Base-by-base conservation (phyloP, 2,888 invertebrate genomes). In the Harpagoxenus sublaevis region DNA sequence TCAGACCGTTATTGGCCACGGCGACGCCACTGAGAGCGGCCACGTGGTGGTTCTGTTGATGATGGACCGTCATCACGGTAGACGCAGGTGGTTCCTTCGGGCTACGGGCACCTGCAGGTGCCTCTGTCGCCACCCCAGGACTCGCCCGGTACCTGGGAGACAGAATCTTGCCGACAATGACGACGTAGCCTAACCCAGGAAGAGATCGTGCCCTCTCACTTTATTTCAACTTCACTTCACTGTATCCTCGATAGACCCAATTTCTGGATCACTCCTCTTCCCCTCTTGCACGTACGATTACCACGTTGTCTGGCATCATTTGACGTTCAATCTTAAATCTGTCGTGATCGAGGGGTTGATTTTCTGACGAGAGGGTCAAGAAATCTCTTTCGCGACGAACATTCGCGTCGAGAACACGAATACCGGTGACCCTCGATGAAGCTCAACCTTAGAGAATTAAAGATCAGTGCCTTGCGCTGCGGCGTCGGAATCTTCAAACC, bases 1-100 rank as follows among this genome's bases (percentile, higher is more conserved):
- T 95, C 23, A 95, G 86, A 18, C 95, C 95, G 91, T 93, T 93
- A 28, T 92, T 92, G 89, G 92, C 89, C 85, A 93, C 93, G 84
- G 94, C 89, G 84, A 94, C 94, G 91, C 94, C 94, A 90, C 94
- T 94, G 78, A 94, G 92, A 87, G 94, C 94, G 88, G 94, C 94
- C 94, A 94, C 94, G 93, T 95, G 94, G 93, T 94, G 95, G 91
- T 94, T 94, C 89, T 94, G 94, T 83, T 94, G 94, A 92, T 93
- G 93, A 81, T 92, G 92, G 93, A 95, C 95, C 94, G 95, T 95
- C 95, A 95, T 95, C 91, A 94, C 94, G 92, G 92, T 89, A 75
- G 90, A 91, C 86, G 89, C 86, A 81, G 92, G 90, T 91, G 92
- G 89, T 88, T 92, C 88, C 91, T 90, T 92, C 90, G 93, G 92